phyloP scores from a whole-genome alignment of 92 coral and sea anemone genomes.

The Blastomussa wellsi region DNA sequence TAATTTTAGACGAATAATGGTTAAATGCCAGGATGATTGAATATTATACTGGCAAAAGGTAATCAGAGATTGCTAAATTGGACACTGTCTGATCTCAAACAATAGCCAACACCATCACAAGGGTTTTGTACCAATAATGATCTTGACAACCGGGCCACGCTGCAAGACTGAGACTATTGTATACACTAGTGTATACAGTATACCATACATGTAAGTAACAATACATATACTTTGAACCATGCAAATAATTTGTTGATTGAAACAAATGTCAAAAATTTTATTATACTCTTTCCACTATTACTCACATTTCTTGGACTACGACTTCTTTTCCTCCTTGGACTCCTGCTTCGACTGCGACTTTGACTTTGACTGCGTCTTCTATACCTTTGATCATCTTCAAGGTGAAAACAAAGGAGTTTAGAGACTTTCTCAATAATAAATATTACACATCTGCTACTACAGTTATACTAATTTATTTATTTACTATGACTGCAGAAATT shows the following conservation, averaged over 20 bases:
- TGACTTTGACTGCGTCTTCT: conserved; percentile 46
- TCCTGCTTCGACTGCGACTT: conserved; percentile 39
- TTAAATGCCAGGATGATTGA: not conserved
- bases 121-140: not conserved
- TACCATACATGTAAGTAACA: not conserved
- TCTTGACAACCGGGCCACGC: not conserved
- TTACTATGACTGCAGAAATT: too few relatives aligned
- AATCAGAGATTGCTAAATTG: not conserved
- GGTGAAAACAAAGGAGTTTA: not conserved
- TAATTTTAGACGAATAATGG: not conserved
- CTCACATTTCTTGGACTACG: conserved; percentile 23
- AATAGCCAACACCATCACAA: not conserved
- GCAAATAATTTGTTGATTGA: not conserved
- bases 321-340: conserved; percentile 56
- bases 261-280: not conserved
- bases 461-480: too few relatives aligned
- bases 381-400: conserved; percentile 32
- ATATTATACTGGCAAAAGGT: not conserved
- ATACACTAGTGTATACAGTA: too few relatives aligned
- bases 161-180: not conserved
- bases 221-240: not conserved
- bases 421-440: too few relatives aligned
- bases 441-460: too few relatives aligned
- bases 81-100: not conserved
- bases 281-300: not conserved